Base-by-base conservation (phyloP, 2,113 vertebrate genomes). In the Chaetodon auriga region DNA sequence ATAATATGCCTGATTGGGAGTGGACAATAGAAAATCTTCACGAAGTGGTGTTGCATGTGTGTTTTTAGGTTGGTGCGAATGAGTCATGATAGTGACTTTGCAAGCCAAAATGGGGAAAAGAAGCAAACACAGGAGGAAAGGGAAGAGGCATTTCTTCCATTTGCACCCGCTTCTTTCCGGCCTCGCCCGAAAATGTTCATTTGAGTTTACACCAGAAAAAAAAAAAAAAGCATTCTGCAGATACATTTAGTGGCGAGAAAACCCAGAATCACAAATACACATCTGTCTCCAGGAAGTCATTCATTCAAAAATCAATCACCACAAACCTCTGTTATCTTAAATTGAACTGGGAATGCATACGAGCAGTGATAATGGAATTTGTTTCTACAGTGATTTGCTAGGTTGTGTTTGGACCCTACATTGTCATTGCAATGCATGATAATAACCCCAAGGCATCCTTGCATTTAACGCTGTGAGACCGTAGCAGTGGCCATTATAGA, bases 331-430 rank as follows among this genome's bases (percentile, higher is more conserved):
- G 83, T 69, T 86, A 90, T 91, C 86, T 90, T 53, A 86, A 79
- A 92, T 87, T 91, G 84, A 84, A 89, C 71, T 49, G 71, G 51
- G 68, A 78, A 65, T 66, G 78, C 79, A 81, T 84, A 75, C 23
- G 11, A 78, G 64, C 78, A 36, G 21, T 61, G 35, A 80, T 75
- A 92, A 90, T 85, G 68, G 80, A 87, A 91, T 82, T 60, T 83
- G 73, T 85, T 66, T 75, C 78, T 72, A 41, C 55, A 48, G 49
- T 76, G 76, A 75, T 84, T 81, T 82, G 62, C 63, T 19, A 6
- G 35, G 60, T 82, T 7, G 41, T 63, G 46, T 81, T 86, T 87
- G 41, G 80, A 73, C 38, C 30, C 51, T 81, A 23, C 66, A 64
- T 72, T 71, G 78, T 68, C 75, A 73, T 69, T 25, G 62, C 25